Evolutionary conservation across 2,797 vertebrate genomes (phyloP).

Genomic region (Sebastes cheni): DNA sequence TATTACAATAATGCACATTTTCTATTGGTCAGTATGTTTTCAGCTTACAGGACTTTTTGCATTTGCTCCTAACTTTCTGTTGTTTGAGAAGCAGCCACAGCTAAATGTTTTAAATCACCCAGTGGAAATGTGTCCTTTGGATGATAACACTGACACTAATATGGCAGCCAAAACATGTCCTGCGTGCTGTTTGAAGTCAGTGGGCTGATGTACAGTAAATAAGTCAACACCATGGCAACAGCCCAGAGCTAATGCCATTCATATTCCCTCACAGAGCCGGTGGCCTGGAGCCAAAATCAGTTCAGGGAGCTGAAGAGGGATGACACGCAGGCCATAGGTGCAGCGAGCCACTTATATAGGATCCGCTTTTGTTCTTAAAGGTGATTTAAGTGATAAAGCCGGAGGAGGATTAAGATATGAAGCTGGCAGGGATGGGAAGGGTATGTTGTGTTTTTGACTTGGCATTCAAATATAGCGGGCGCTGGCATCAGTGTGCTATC

Average conservation of each 20-base stretch:
- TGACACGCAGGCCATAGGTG: constrained; percentile 14
- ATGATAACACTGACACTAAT: constrained; percentile 68
- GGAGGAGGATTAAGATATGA: constrained; percentile 31
- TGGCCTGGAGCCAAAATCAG: constrained; percentile 55
- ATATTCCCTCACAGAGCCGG: constrained; percentile 48
- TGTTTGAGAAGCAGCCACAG: constrained; percentile 10
- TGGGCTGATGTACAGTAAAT: constrained; percentile 74
- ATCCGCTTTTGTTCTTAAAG: constrained; percentile 43
- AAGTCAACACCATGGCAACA: constrained; percentile 74
- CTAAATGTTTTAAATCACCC: constrained; percentile 50
- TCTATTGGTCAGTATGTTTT: not conserved
- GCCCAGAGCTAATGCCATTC: constrained; percentile 63
- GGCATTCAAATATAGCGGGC: constrained; percentile 16
- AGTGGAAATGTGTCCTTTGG: constrained; percentile 68
- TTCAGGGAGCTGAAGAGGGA: constrained; percentile 37
- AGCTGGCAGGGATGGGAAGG: not conserved
- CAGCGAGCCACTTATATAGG: constrained; percentile 33
- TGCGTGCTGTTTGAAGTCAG: constrained; percentile 64
- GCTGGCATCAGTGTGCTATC: constrained; percentile 31
- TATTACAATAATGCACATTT: not conserved
- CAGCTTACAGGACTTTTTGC: not conserved
- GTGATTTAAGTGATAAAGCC: constrained; percentile 60
- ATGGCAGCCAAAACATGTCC: constrained; percentile 55
- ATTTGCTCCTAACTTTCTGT: constrained; percentile 21
- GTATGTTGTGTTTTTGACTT: constrained; percentile 27